Evolutionary conservation across 2,113 vertebrate species (phyloP), one percentile per base, ranked within the genome.

Genomic region (Alligator sinensis): DNA sequence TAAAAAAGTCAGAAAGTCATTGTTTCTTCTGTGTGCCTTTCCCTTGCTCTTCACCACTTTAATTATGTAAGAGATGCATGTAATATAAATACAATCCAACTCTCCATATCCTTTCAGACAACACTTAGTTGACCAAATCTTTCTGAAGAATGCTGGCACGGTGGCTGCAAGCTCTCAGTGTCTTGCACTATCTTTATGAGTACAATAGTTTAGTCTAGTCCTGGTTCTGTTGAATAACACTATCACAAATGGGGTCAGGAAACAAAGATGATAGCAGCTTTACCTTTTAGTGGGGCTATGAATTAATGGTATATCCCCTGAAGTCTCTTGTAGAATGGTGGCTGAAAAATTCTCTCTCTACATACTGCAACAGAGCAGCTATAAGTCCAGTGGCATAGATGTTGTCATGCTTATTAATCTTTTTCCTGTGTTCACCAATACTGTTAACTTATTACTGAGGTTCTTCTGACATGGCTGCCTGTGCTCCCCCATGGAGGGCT

Each of bases 141-240:
- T 88, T 88, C 91, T 90, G 6, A 64, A 19, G 63, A 84, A 38
- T 4, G 34, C 89, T 92, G 93, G 89, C 88, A 88, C 88, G 4
- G 54, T 22, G 90, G 95, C 94, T 91, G 89, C 91, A 58, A 91
- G 10, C 27, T 4, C 84, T 22, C 57, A 0, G 10, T 76, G 88
- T 2, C 2, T 72, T 84, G 89, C 94, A 59, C 95, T 95, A 59
- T 77, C 89, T 95, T 93, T 91, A 93, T 13, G 57, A 96, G 96
- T 63, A 87, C 88, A 77, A 96, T 86, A 92, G 92, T 79, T 96
- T 89, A 95, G 93, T 78, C 88, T 95, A 17, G 8, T n/a, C 57
- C 66, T 74, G 57, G 68, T 89, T 88, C 89, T 96, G 92, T 80
- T 94, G 92, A 93, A 78, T 55, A 94, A 91, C 91, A 94, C 79